phyloP scores from a whole-genome alignment of 2,797 vertebrate species.

The Typhlichthys eigenmanni region DNA sequence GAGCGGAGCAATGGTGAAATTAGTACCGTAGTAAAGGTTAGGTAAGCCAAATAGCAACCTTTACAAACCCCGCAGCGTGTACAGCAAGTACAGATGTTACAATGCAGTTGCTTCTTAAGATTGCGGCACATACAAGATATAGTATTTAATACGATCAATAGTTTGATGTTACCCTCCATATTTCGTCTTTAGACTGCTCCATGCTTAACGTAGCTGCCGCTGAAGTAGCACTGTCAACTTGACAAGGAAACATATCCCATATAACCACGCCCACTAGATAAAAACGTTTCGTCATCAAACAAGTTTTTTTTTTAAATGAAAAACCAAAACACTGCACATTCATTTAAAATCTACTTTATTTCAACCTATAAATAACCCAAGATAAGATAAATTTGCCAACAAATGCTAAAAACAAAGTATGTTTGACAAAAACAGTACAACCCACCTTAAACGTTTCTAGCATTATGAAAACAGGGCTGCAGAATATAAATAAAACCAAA shows the following conservation, averaged over 20 bases:
- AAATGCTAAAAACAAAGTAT: neutral
- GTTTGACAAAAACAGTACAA: too few species aligned
- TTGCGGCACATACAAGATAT: too few species aligned
- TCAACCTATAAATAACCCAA: constrained; percentile 61
- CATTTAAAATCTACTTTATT: constrained; percentile 65
- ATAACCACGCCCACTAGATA: constrained; percentile 4
- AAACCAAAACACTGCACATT: neutral
- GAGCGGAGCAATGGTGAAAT: too few species aligned
- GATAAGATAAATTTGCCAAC: constrained; percentile 25
- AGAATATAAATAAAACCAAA: too few species aligned
- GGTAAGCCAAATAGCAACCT: too few species aligned
- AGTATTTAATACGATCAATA: neutral
- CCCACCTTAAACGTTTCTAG: neutral
- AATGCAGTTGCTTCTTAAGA: too few species aligned
- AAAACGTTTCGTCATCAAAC: too few species aligned
- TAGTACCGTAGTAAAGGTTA: too few species aligned
- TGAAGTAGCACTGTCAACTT: neutral
- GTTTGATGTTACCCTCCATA: constrained; percentile 61
- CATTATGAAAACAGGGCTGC: too few species aligned
- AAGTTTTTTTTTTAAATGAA: too few species aligned
- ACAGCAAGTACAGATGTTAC: too few species aligned
- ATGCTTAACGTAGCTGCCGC: constrained; percentile 25
- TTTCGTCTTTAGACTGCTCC: neutral
- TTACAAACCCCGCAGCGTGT: too few species aligned
- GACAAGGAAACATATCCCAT: neutral